phyloP scores from a whole-genome alignment of 2,113 vertebrate genomes.

The Platycercus adscitus region DNA sequence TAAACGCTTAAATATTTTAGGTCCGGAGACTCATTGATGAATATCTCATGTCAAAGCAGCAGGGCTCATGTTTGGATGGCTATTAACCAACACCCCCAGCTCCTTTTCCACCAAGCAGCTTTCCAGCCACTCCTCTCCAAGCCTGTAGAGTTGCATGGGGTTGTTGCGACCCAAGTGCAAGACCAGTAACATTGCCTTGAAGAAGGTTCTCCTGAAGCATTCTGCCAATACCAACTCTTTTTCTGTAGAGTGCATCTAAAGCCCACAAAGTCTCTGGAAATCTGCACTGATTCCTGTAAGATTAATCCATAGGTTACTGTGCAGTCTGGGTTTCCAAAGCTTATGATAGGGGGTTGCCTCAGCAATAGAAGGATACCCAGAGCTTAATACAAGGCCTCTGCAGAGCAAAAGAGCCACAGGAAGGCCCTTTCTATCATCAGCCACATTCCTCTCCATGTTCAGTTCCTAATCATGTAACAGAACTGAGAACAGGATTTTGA shows the following conservation, averaged over 20 bases:
- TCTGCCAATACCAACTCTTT: neutral
- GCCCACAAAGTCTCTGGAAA: neutral
- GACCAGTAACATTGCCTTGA: neutral
- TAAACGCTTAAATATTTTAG: constrained; percentile 27
- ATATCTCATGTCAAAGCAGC: neutral
- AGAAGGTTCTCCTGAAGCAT: neutral
- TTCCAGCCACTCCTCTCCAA: neutral
- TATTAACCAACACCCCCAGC: accelerated
- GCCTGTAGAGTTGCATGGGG: accelerated
- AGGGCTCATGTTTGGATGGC: accelerated
- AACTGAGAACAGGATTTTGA: neutral
- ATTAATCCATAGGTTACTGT: neutral
- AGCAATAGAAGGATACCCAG: neutral
- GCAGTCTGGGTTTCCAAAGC: neutral
- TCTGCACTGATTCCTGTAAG: neutral
- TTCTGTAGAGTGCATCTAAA: neutral
- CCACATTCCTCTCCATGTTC: neutral
- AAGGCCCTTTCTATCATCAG: neutral
- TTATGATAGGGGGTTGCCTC: neutral
- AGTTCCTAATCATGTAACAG: neutral
- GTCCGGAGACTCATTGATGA: neutral
- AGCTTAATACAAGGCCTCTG: neutral
- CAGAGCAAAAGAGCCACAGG: neutral
- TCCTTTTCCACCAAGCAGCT: neutral
- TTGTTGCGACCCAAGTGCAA: neutral